Evolutionary conservation across 2,797 vertebrate genomes (phyloP), one percentile per base, ranked within the genome.

Genomic region (Danio kyathit): DNA sequence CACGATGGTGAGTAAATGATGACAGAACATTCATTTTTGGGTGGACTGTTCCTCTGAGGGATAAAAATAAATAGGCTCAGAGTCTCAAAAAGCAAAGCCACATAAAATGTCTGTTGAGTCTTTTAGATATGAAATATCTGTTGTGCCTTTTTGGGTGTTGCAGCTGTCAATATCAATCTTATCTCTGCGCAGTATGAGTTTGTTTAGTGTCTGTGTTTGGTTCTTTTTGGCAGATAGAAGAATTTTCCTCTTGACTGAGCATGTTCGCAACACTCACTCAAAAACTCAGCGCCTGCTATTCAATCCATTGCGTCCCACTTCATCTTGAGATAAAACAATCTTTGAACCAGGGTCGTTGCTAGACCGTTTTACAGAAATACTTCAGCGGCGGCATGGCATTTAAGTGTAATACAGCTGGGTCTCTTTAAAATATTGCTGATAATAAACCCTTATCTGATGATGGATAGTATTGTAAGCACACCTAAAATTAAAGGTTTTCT

Each of bases 91-190:
- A 56, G 17, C 51, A 65, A 66, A 65, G 40, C 12, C 38, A 54
- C 60, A 54, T 65, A 43, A 65, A 44, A 57, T 56, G 14, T 46
- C 51, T 56, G 51, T 57, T 76, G 74, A 46, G 41, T 43, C 6
- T 9, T 54, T 64, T 54, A 29, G 40, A 77, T 38, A 67, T n/a
- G 19, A 77, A 46, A 73, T 64, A 44, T 65, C 54, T 17, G 16
- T 64, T 61, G 29, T 59, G 41, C 14, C 38, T 72, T 9, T 61
- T 64, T 72, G 40, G 43, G 61, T 63, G 43, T 40, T 19, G 49
- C 46, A 59, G 17, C n/a, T 74, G 46, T 73, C 74, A 72, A 21
- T 77, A 66, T 54, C 21, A 40, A 40, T 60, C 80, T 57, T 40
- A 49, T 83, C 41, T 76, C 49, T 71, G 57, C 74, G 38, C 29